Base-by-base conservation (phyloP, 2,797 vertebrate species). In the Triplophysa yarkandensis region DNA sequence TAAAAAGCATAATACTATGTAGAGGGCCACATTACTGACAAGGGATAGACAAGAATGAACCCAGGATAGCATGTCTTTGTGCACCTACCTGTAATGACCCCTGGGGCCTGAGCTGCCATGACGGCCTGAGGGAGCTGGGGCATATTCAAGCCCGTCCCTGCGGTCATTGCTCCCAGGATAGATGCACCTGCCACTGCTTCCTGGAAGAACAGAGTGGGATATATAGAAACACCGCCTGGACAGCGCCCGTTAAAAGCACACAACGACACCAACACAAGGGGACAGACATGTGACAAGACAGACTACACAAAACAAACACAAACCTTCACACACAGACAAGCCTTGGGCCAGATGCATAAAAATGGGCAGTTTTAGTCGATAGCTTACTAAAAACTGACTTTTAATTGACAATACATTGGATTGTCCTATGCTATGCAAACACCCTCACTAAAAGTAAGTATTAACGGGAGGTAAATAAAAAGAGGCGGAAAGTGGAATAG, bases 81-180 rank as follows among this genome's bases (percentile, higher is more conserved):
- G 16, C n/a, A 44, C 80, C 69, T 78, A 95, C 94, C 94, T 90
- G 94, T 95, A 75, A 95, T 95, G 78, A 95, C 93, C 17, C 94
- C 94, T 0, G 94, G 94, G 0, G 94, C 94, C 57, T 95, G 94
- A 2, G 94, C 93, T 44, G 94, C 94, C 94, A 95, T 95, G 43
- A 95, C 94, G 0, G 94, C 94, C 84, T 95, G 94, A 0, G 94
- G 94, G 36, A 95, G 92, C 81, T 95, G 94, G 0, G 92, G 90
- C 83, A 95, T 83, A 0, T 92, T 88, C 48, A 84, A 32, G 72
- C 72, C 81, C 16, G 92, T 91, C 0, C 93, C 94, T 0, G 91
- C 93, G 0, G 92, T 88, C 80, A 95, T 81, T 0, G 93, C 94
- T 66, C 94, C 93, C 39, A 95, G 88, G 50, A 95, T 93, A 0